A percentile compares a stretch with the other conserved stretches of the same genome.
These are phyloP conservation scores for Columba guinea DNA, from an alignment of 2,797 vertebrate species.

Conservation along the genomic window DNA sequence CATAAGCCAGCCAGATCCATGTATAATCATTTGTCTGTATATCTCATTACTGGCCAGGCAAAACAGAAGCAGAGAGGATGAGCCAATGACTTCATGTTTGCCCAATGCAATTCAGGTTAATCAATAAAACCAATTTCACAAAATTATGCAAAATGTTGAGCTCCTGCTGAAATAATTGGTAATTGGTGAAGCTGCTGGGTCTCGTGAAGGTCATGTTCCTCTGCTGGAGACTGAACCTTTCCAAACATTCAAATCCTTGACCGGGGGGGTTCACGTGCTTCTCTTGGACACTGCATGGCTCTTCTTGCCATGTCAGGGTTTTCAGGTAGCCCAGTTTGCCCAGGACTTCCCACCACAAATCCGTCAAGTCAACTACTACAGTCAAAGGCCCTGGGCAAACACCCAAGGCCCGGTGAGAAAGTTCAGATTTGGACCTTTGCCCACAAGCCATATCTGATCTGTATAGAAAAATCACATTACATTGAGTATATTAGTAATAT, in stretches of 20 bases:
- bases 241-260: background rate
- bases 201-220: background rate
- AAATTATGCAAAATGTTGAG: background rate
- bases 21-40: background rate
- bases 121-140: background rate
- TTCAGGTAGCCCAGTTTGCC: background rate
- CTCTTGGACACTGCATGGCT: background rate
- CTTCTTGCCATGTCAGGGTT: background rate
- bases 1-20: background rate
- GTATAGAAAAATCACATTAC: background rate
- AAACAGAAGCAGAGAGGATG: background rate
- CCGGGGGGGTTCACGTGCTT: rapidly evolving
- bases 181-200: background rate
- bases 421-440: background rate
- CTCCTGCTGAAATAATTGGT: background rate
- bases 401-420: background rate
- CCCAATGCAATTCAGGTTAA: background rate
- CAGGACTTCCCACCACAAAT: background rate
- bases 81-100: background rate
- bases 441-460: background rate
- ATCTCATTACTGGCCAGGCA: background rate
- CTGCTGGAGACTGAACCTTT: background rate
- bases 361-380: background rate
- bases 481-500: background rate
- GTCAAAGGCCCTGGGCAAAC: background rate